Conservation (phyloP, 1,140 invertebrate species). For the Polypedilum pembai region DNA sequence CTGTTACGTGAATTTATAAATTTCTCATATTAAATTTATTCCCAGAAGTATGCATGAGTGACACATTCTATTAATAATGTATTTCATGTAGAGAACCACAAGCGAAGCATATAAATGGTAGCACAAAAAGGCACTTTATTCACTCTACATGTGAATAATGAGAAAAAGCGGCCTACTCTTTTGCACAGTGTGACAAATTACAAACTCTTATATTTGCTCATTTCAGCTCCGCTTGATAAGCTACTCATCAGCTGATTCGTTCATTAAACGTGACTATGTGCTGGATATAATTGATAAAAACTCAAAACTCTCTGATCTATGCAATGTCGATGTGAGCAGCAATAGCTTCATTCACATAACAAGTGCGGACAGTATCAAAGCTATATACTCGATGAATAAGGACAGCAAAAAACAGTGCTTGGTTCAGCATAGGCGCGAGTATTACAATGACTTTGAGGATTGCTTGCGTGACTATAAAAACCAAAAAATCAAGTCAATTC, state of each 20-base stretch:
- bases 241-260: slow-evolving; percentile 19
- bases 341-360: neutral
- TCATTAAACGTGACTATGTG: neutral
- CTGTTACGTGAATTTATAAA: too few species aligned
- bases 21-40: too few species aligned
- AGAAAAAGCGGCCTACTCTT: neutral
- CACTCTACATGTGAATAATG: neutral
- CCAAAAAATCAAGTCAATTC: slow-evolving; percentile 21
- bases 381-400: neutral
- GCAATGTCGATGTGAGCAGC: neutral
- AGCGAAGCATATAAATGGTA: too few species aligned
- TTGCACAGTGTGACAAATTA: too few species aligned
- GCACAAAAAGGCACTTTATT: too few species aligned
- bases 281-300: slow-evolving; percentile 13
- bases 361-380: slow-evolving; percentile 3
- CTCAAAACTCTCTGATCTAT: neutral
- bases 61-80: too few species aligned
- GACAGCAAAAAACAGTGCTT: neutral
- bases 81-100: too few species aligned
- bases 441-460: slow-evolving; percentile 20
- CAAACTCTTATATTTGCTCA: neutral
- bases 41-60: too few species aligned
- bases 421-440: neutral
- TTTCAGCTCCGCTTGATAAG: slow-evolving; percentile 17
- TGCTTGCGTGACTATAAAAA: slow-evolving; percentile 20